These are phyloP conservation scores for Gastracanthus pulcherrimus DNA, from an alignment of 2,888 invertebrate genomes.

Conservation along the genomic window DNA sequence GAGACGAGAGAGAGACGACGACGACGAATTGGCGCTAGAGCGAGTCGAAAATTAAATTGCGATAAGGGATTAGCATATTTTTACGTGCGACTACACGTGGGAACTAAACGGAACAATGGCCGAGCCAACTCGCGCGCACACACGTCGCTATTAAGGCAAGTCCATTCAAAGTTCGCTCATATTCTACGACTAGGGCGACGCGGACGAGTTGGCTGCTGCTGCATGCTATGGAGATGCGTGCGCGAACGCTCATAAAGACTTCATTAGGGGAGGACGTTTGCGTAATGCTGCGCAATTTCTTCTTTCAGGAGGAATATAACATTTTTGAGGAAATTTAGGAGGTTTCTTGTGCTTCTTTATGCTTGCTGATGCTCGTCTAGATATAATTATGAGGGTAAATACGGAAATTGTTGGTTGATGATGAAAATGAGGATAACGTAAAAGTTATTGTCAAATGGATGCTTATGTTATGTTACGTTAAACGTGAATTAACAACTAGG, in stretches of 20 bases:
- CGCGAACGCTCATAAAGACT: constrained; percentile 28
- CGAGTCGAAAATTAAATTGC: constrained; percentile 41
- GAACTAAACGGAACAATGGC: constrained; percentile 20
- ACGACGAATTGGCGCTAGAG: constrained; percentile 46
- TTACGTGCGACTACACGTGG: background rate
- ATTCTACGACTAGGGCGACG: background rate
- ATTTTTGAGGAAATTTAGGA: background rate
- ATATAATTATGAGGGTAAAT: background rate
- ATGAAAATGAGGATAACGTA: too few species aligned
- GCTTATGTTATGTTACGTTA: too few species aligned
- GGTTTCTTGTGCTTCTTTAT: too few species aligned
- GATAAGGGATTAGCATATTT: constrained; percentile 47
- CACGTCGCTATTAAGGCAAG: background rate
- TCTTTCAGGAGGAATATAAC: background rate
- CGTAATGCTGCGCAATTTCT: background rate
- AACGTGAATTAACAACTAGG: too few species aligned
- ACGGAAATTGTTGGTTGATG: background rate
- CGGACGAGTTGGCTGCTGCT: background rate
- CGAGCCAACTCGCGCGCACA: background rate
- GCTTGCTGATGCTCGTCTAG: background rate
- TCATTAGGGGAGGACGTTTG: background rate
- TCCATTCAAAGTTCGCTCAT: constrained; percentile 27
- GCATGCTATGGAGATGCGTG: background rate
- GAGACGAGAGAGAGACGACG: background rate
- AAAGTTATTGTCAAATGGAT: too few species aligned